phyloP scores from a whole-genome alignment of 2,888 invertebrate genomes.

The Nudaria mundana region DNA sequence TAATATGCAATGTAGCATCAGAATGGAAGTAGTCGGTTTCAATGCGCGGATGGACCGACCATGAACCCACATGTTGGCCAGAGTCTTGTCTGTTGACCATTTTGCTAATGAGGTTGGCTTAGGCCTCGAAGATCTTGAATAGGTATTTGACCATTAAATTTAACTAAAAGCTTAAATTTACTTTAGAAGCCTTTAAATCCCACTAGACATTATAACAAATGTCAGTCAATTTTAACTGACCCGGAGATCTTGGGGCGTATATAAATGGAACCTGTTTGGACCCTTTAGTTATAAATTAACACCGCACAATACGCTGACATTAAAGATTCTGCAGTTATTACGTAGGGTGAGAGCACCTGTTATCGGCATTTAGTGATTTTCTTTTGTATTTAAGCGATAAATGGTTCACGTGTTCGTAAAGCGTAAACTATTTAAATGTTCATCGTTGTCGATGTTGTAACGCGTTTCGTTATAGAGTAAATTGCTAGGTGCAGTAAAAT shows the following conservation, averaged over 20 bases:
- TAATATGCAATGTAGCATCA: too few species aligned
- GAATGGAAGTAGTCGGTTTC: too few species aligned
- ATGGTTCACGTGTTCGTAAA: background rate
- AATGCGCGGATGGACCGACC: too few species aligned
- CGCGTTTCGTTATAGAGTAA: background rate
- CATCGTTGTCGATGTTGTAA: background rate
- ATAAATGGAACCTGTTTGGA: conserved; percentile 2
- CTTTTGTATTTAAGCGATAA: background rate
- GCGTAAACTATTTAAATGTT: background rate
- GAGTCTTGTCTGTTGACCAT: too few species aligned
- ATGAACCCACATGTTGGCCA: too few species aligned
- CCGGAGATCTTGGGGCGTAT: background rate
- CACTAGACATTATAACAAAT: background rate
- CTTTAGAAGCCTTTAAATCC: background rate
- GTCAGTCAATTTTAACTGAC: conserved; percentile 1
- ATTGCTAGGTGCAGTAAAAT: conserved; percentile 1
- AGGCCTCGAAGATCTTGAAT: too few species aligned
- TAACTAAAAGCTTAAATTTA: too few species aligned
- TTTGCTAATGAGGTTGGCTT: too few species aligned
- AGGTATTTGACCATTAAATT: too few species aligned
- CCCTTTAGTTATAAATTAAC: conserved; percentile 33
- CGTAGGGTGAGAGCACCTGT: conserved; percentile 17
- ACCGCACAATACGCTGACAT: conserved; percentile 32
- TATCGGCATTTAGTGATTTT: background rate
- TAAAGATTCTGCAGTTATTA: conserved; percentile 35